Percentiles rank a stretch among this genome's conserved stretches.
Evolutionary conservation across 2,888 invertebrate species (phyloP).

Genomic region (Omphaloscelis lunosa): DNA sequence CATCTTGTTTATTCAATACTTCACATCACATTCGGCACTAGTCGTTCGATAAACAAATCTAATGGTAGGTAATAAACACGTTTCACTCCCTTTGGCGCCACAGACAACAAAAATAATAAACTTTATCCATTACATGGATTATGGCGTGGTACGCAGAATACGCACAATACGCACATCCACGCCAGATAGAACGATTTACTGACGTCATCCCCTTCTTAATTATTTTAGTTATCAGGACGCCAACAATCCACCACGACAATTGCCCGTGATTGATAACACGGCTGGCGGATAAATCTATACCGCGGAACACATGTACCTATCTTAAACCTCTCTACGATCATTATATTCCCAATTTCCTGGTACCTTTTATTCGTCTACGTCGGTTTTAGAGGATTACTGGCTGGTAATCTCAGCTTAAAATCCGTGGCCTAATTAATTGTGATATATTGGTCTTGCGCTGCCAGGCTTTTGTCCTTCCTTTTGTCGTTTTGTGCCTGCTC

Average conservation of each 20-base stretch:
- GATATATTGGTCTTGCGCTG: slow-evolving; percentile 8
- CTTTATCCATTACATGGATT: not conserved
- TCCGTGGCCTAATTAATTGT: slow-evolving; percentile 28
- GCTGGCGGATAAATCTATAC: slow-evolving; percentile 24
- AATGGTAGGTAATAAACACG: slow-evolving; percentile 35
- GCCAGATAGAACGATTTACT: slow-evolving; percentile 1
- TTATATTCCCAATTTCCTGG: slow-evolving; percentile 20
- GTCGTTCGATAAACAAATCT: slow-evolving; percentile 12
- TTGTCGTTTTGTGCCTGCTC: not conserved
- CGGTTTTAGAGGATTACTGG: slow-evolving; percentile 18
- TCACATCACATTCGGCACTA: slow-evolving; percentile 3
- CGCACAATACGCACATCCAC: not conserved
- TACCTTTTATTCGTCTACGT: slow-evolving; percentile 14
- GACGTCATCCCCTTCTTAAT: slow-evolving; percentile 35
- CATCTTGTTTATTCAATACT: slow-evolving; percentile 19
- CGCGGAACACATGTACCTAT: slow-evolving; percentile 9
- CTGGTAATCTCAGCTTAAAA: slow-evolving; percentile 26
- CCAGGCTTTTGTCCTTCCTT: not conserved
- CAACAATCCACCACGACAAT: slow-evolving; percentile 37
- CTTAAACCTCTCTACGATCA: slow-evolving; percentile 6
- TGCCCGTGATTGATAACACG: slow-evolving; percentile 48
- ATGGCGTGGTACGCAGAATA: slow-evolving; percentile 4
- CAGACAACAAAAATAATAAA: slow-evolving; percentile 39
- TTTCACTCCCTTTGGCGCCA: slow-evolving; percentile 23
- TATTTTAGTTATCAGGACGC: slow-evolving; percentile 40